A percentile compares a stretch with the other conserved stretches of the same genome.
These are phyloP conservation scores for Chrysaora quinquecirrha DNA, from an alignment of 30 jellyfish, hydroid and myxozoan species.

Conservation along the genomic window DNA sequence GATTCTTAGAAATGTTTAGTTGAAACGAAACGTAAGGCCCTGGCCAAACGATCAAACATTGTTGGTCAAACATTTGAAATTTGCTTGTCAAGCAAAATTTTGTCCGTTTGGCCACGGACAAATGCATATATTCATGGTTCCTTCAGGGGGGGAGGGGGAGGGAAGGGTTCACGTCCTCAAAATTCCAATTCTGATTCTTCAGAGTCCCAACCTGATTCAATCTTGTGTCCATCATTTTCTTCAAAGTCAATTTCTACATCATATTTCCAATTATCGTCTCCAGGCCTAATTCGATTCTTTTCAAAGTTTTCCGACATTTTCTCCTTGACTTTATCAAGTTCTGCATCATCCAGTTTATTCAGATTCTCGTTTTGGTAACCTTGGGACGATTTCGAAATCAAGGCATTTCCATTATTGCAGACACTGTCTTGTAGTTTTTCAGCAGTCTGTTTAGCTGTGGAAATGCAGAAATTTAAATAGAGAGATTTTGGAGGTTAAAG, in stretches of 20 bases:
- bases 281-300: slow-evolving; percentile 83
- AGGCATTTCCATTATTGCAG: slow-evolving; percentile 12
- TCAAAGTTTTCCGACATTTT: slow-evolving; percentile 87
- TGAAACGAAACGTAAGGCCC: too few species aligned
- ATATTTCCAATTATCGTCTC: slow-evolving; percentile 91
- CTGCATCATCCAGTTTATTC: slow-evolving; percentile 78
- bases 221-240: slow-evolving; percentile 33
- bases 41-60: too few species aligned
- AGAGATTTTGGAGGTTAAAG: too few species aligned
- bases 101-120: too few species aligned
- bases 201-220: slow-evolving; percentile 92
- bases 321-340: slow-evolving; percentile 78
- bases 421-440: slow-evolving; percentile 46
- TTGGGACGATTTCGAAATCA: neutral
- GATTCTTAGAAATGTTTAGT: too few species aligned
- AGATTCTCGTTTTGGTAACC: slow-evolving; percentile 41
- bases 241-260: slow-evolving; percentile 84
- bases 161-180: slow-evolving; percentile 27
- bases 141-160: too few species aligned
- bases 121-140: too few species aligned
- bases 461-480: too few species aligned
- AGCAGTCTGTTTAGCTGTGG: slow-evolving; percentile 52
- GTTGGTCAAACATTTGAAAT: too few species aligned
- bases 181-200: slow-evolving; percentile 94
- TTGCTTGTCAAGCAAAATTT: too few species aligned